Base-by-base conservation (phyloP, 2,113 vertebrate species). In the Hylia prasina region DNA sequence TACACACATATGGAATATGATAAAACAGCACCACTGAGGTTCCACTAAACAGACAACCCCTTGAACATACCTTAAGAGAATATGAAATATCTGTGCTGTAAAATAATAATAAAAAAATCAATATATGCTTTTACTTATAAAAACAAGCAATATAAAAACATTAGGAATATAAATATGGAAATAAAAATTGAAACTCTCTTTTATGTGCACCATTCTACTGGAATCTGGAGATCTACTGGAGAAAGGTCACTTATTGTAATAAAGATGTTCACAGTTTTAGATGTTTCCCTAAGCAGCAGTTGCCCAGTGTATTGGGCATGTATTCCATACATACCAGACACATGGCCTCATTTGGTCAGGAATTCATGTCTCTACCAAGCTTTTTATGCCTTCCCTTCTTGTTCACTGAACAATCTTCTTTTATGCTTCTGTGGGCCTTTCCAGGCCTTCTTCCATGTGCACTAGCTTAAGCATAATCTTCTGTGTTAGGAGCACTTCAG, bases 251-350 rank as follows among this genome's bases (percentile, higher is more conserved):
- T 88, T 73, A 48, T 2, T 64, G 47, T 30, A 60, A 88, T 83
- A 93, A 90, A 83, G 76, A 83, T 87, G 37, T 70, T 86, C 68
- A 47, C 0, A 2, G 17, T 81, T 83, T 88, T 66, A 93, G 82
- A 66, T 57, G 39, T 82, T 96, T 91, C 89, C 70, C 82, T 77
- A 51, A 91, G 75, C 54, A 91, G 90, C 78, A 37, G 68, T 91
- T 86, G 87, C 56, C 47, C 71, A 37, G 51, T 47, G 27, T 45
- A 70, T 58, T 93, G 85, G 82, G 78, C 83, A 93, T 93, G 51
- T 63, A 81, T 96, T 91, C 87, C 3, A 4, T 84, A 77, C 87
- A 85, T 91, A 93, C 66, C 82, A 96, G 90, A 95, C 75, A 51
- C 27, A n/a, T 20, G 31, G 37, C 28, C 42, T 95, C 90, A 94